Evolutionary conservation across 2,888 invertebrate species (phyloP).

Genomic region (Megaustenia siamemsis): DNA sequence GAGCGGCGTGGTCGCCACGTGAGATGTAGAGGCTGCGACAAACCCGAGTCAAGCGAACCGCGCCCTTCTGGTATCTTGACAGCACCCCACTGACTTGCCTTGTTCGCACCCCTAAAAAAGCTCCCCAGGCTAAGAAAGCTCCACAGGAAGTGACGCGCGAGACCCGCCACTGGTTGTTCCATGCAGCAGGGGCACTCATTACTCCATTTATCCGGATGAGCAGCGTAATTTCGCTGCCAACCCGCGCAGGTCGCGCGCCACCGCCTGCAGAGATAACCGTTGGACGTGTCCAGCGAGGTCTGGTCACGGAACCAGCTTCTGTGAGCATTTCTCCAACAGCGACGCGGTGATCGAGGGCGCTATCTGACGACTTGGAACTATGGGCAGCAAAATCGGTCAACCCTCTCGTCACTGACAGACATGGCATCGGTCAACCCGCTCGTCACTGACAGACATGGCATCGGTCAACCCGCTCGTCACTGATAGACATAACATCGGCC

Average conservation of each 20-base stretch:
- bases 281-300: not conserved
- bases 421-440: too few species aligned
- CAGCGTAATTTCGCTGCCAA: slow-evolving; percentile 54
- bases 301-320: slow-evolving; percentile 9
- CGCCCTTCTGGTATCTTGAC: not conserved
- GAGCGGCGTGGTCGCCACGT: not conserved
- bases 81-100: not conserved
- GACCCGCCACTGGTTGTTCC: not conserved
- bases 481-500: too few species aligned
- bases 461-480: too few species aligned
- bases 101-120: slow-evolving; percentile 11
- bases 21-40: not conserved
- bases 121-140: too few species aligned
- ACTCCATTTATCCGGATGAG: slow-evolving; percentile 39
- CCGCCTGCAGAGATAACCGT: slow-evolving; percentile 55
- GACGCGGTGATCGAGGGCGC: too few species aligned
- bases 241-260: slow-evolving; percentile 50
- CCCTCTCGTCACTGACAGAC: too few species aligned
- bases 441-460: too few species aligned
- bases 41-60: not conserved
- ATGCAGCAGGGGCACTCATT: not conserved
- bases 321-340: not conserved
- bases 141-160: not conserved
- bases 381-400: too few species aligned
- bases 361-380: too few species aligned